Evolutionary conservation across 1,140 invertebrate genomes (phyloP).

Genomic region (Drosophila persimilis): DNA sequence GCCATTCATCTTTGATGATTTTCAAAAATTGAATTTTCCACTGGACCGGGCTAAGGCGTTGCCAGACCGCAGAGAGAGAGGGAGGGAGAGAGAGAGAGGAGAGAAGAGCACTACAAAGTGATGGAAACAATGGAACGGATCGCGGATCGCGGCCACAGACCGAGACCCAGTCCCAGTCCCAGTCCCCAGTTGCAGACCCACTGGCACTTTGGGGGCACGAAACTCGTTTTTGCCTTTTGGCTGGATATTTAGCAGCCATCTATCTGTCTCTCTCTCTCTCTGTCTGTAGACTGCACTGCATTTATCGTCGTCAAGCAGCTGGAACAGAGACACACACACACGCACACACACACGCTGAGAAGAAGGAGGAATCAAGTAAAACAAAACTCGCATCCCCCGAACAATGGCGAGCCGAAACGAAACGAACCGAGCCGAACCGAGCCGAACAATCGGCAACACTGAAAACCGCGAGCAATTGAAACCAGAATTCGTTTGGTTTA

Average conservation of each 20-base stretch:
- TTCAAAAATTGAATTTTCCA: slow-evolving; percentile 49
- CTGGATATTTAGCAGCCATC: background rate
- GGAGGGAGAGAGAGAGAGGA: slow-evolving; percentile 37
- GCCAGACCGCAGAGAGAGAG: slow-evolving; percentile 26
- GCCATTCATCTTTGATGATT: slow-evolving; percentile 34
- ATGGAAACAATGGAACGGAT: slow-evolving; percentile 57
- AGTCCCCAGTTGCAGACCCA: slow-evolving; percentile 40
- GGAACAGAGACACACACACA: slow-evolving; percentile 61
- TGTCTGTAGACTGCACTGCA: slow-evolving; percentile 18
- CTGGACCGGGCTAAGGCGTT: slow-evolving; percentile 53
- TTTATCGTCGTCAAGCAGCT: slow-evolving; percentile 76
- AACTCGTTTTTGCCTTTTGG: slow-evolving; percentile 60
- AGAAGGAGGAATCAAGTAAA: slow-evolving; percentile 9
- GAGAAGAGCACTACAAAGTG: slow-evolving; percentile 57
- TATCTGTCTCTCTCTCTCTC: background rate
- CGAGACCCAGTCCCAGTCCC: slow-evolving; percentile 31
- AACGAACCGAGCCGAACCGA: too few relatives aligned
- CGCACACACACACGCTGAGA: slow-evolving; percentile 11
- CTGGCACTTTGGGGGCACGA: slow-evolving; percentile 61
- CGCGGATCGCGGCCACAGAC: slow-evolving; percentile 33
- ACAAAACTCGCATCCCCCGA: slow-evolving; percentile 43
- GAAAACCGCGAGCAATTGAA: slow-evolving; percentile 75
- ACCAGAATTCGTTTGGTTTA: slow-evolving; percentile 79
- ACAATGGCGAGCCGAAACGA: slow-evolving; percentile 60
- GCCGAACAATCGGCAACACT: slow-evolving; percentile 31